A percentile compares a stretch with the other conserved stretches of the same genome.
phyloP scores from a whole-genome alignment of 2,888 invertebrate species.

The Eupithecia exiguata region DNA sequence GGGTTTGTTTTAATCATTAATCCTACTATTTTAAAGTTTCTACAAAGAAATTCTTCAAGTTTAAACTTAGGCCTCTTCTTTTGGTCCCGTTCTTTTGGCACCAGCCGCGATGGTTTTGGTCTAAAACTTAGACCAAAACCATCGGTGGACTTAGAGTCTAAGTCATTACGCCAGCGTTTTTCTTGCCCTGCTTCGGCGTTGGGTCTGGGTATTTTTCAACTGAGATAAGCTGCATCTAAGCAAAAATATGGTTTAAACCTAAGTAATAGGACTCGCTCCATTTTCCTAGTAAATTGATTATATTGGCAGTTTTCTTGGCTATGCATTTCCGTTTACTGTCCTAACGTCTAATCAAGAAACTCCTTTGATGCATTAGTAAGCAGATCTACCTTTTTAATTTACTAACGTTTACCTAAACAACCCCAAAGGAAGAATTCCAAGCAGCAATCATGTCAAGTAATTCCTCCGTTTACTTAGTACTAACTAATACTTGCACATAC shows the following conservation, averaged over 20 bases:
- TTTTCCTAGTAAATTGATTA: neutral
- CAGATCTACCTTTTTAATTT: neutral
- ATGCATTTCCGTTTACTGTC: neutral
- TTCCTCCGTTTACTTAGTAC: neutral
- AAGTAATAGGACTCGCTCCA: neutral
- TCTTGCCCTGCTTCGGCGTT: no score
- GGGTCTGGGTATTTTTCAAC: no score
- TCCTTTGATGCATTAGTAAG: neutral
- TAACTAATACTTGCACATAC: neutral
- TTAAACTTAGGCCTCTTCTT: no score
- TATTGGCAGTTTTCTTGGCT: neutral
- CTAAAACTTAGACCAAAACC: no score
- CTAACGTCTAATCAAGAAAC: neutral
- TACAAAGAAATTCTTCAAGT: no score
- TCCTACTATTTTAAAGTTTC: no score
- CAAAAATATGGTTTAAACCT: neutral
- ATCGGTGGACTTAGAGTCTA: no score
- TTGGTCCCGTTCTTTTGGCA: no score
- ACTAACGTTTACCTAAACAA: neutral
- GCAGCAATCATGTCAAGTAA: neutral
- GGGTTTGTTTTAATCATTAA: no score
- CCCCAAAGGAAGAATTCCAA: conserved; percentile 8
- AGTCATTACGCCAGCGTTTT: no score
- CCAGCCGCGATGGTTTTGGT: no score
- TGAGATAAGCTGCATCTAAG: neutral